Percentiles rank a stretch among this genome's conserved stretches.
These are phyloP conservation scores for Drosophila histrio DNA, from an alignment of 2,888 invertebrate genomes.

Conservation along the genomic window DNA sequence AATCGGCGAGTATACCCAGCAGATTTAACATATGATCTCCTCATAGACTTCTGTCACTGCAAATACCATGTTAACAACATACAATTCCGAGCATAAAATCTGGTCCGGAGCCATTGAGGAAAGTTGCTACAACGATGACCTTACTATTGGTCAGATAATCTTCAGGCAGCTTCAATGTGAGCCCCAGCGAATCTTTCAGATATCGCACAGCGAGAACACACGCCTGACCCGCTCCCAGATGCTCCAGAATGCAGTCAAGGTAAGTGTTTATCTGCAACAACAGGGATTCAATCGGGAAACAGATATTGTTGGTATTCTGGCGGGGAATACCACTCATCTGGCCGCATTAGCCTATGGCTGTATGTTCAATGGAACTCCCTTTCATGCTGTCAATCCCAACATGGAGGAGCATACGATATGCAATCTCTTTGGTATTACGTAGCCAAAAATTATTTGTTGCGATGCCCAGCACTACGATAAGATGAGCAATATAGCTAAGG, in stretches of 20 bases:
- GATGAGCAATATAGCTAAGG: conserved; percentile 39
- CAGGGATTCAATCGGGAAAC: conserved; percentile 52
- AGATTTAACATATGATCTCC: not conserved
- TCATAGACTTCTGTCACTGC: conserved; percentile 65
- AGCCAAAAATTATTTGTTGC: conserved; percentile 71
- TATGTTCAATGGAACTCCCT: conserved; percentile 72
- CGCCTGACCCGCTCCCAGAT: conserved; percentile 59
- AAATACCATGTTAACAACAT: conserved; percentile 51
- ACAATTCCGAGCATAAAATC: conserved; percentile 44
- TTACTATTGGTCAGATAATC: conserved; percentile 70
- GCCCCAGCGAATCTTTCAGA: conserved; percentile 66
- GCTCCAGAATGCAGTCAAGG: conserved; percentile 59
- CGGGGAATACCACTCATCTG: conserved; percentile 68
- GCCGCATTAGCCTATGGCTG: conserved; percentile 71
- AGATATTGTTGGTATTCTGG: conserved; percentile 72
- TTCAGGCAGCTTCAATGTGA: conserved; percentile 59
- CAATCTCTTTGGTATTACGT: conserved; percentile 62
- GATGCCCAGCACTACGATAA: conserved; percentile 67
- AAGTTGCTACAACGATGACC: conserved; percentile 58
- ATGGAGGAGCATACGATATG: conserved; percentile 57
- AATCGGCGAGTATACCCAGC: not conserved
- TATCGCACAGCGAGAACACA: conserved; percentile 66
- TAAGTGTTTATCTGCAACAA: conserved; percentile 54
- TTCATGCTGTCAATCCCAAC: conserved; percentile 68
- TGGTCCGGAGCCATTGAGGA: conserved; percentile 57